A percentile compares a stretch with the other conserved stretches of the same genome.
phyloP scores from a whole-genome alignment of 53 echinoderm and acorn worm genomes.

The Paracentrotus lividus region DNA sequence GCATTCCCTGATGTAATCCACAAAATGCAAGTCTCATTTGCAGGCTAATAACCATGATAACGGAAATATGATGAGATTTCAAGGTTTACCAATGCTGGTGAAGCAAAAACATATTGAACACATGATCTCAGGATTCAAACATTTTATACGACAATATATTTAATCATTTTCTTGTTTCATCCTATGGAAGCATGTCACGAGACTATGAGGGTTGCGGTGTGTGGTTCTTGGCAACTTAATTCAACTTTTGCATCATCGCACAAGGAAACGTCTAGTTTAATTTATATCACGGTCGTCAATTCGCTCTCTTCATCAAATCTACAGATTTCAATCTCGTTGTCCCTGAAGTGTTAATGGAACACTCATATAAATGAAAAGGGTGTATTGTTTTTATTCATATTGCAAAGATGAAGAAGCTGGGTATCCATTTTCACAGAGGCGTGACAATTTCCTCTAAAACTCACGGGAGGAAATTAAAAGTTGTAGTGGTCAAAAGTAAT shows the following conservation, averaged over 20 bases:
- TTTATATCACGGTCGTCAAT: constrained; percentile 7
- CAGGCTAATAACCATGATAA: neutral
- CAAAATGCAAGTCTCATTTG: too few relatives aligned
- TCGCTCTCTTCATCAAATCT: neutral
- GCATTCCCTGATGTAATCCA: too few relatives aligned
- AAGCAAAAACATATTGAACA: neutral
- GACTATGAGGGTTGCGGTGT: neutral
- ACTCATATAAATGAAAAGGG: neutral
- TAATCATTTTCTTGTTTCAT: neutral
- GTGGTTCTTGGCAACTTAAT: neutral
- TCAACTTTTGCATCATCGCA: neutral
- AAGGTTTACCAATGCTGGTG: neutral
- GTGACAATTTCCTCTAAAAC: constrained; percentile 31
- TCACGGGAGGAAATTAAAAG: constrained; percentile 3
- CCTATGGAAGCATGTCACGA: neutral
- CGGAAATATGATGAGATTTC: neutral
- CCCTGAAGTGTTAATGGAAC: neutral
- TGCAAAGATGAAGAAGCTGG: neutral
- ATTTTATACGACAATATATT: neutral
- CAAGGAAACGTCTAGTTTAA: neutral
- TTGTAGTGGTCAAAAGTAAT: neutral
- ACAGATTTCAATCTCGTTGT: constrained; percentile 4
- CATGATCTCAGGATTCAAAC: neutral
- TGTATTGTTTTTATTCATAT: constrained; percentile 36
- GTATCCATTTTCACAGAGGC: neutral